These are phyloP conservation scores for Lampropteryx suffumata DNA, from an alignment of 2,888 invertebrate genomes.

Conservation along the genomic window DNA sequence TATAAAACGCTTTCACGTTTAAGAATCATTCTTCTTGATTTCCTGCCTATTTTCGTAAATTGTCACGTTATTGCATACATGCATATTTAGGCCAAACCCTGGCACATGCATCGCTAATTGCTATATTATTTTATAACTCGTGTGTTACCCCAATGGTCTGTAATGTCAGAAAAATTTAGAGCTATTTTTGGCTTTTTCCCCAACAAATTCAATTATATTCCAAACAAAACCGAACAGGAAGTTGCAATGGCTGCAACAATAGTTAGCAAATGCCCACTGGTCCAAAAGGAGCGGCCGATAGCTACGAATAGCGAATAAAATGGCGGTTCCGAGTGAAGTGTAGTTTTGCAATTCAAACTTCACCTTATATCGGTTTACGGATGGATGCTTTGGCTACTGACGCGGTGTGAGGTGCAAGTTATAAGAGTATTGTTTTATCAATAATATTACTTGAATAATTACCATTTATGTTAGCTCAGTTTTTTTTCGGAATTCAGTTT, in stretches of 20 bases:
- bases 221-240: constrained; percentile 13
- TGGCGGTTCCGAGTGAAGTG: constrained; percentile 45
- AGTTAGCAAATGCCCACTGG: constrained; percentile 12
- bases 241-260: constrained; percentile 7
- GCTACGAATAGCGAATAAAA: constrained; percentile 38
- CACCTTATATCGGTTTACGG: constrained; percentile 73
- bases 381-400: constrained; percentile 56
- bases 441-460: too few species aligned
- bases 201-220: constrained; percentile 12
- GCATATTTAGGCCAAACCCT: too few species aligned
- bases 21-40: too few species aligned
- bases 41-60: too few species aligned
- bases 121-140: too few species aligned
- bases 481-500: too few species aligned
- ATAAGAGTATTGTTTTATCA: background rate
- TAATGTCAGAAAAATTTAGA: background rate
- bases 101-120: too few species aligned
- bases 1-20: too few species aligned
- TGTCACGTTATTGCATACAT: too few species aligned
- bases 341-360: constrained; percentile 78
- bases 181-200: background rate
- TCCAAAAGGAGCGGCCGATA: constrained; percentile 20
- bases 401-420: constrained; percentile 24
- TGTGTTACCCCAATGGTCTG: too few species aligned
- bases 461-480: too few species aligned